phyloP scores from a whole-genome alignment of 2,113 vertebrate genomes.

The Heterochromis multidens region DNA sequence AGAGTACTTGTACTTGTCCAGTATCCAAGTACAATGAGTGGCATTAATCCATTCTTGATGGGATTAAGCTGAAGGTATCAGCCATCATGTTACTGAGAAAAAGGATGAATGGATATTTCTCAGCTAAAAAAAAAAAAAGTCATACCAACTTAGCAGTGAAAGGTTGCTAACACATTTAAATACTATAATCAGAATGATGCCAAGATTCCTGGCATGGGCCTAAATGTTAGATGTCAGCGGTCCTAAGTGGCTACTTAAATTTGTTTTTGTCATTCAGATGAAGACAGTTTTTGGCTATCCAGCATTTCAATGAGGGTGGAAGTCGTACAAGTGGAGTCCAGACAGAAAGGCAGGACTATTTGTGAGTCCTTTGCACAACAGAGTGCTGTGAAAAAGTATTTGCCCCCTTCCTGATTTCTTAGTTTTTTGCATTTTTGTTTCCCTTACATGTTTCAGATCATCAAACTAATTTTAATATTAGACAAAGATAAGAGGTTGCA shows the following conservation, averaged over 20 bases:
- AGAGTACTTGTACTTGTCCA: too few species aligned
- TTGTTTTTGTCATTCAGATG: too few species aligned
- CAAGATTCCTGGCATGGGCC: too few species aligned
- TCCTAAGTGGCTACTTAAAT: too few species aligned
- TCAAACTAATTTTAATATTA: neutral
- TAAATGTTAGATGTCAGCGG: too few species aligned
- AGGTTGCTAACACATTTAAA: too few species aligned
- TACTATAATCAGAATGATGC: too few species aligned
- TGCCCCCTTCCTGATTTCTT: accelerated
- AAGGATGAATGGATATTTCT: too few species aligned
- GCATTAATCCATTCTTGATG: neutral
- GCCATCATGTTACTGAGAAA: neutral
- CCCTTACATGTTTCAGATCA: neutral
- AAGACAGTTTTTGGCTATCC: too few species aligned
- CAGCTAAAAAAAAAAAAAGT: too few species aligned
- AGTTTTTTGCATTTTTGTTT: neutral
- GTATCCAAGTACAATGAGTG: neutral
- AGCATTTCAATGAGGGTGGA: too few species aligned
- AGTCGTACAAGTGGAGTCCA: neutral
- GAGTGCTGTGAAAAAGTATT: neutral
- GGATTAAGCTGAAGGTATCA: neutral
- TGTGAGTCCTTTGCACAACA: neutral
- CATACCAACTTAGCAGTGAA: too few species aligned
- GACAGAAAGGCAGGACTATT: neutral
- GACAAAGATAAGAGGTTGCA: neutral